Base-by-base conservation (phyloP, 2,113 vertebrate species). In the Aptenodytes patagonicus region DNA sequence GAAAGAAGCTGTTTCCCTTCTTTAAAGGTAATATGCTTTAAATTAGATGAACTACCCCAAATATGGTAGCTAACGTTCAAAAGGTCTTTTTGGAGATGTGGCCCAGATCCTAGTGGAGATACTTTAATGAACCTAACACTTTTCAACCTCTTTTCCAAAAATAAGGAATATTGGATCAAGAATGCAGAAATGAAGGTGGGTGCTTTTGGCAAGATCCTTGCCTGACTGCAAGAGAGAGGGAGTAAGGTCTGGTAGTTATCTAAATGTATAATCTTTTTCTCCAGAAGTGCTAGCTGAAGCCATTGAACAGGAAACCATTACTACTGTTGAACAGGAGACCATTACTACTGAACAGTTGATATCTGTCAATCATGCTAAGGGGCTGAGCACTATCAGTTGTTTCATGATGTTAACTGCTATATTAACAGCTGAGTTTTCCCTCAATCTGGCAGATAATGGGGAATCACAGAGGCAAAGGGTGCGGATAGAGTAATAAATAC, bases 81-180 rank as follows among this genome's bases (percentile, higher is more conserved):
- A 84, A 57, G 2, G 2, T 61, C 7, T 52, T 76, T 40, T 54
- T 57, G 49, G 17, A 88, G 14, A 36, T 31, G 8, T 52, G 47
- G 13, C 11, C 22, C 22, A 82, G 13, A 34, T 44, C 20, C 52
- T 55, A 42, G 16, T 21, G 22, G n/a, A 75, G 12, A 21, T 18
- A 1, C 2, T 52, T 1, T 61, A 60, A 76, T 25, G 6, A 76
- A 28, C 5, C 31, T 32, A 47, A 36, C 14, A 32, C 0, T 32
- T 78, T 83, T 57, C 34, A 89, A 19, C 1, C 44, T 87, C 2
- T 51, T 83, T 64, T 71, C 4, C 6, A 51, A 58, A 75, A 75
- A 36, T 25, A 51, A 82, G 13, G 11, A 64, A 21, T 57, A 55
- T 5, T 64, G 47, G 11, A 71, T 26, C 22, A 68, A 52, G 57